phyloP scores from a whole-genome alignment of 2,113 vertebrate genomes.

The Hassar affinis region DNA sequence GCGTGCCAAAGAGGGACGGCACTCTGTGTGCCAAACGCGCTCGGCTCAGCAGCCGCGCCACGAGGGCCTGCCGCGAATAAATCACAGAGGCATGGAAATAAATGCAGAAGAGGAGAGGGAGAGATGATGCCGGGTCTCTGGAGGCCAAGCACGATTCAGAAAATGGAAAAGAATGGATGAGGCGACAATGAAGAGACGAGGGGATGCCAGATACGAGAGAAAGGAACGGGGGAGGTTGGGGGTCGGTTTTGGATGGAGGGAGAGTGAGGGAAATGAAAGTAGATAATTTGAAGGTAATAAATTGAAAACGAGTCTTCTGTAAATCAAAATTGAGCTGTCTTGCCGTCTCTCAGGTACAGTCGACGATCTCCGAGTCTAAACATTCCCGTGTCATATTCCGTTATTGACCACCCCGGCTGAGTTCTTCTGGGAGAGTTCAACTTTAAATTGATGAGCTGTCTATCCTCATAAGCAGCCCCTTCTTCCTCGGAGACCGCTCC shows the following conservation, averaged over 20 bases:
- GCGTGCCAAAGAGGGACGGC: conserved; percentile 59
- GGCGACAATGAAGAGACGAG: conserved; percentile 40
- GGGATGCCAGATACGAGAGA: not conserved
- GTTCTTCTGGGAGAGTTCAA: not conserved
- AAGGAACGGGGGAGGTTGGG: too few species aligned
- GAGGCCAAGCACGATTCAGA: conserved; percentile 1
- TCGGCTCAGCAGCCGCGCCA: conserved; percentile 55
- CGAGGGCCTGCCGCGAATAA: conserved; percentile 63
- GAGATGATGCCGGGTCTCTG: not conserved
- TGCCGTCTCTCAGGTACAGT: conserved; percentile 15
- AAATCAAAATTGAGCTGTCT: not conserved
- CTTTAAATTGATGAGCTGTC: conserved; percentile 33
- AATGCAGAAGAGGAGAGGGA: conserved; percentile 52
- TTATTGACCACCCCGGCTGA: not conserved
- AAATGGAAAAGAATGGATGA: conserved; percentile 43
- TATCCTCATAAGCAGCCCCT: conserved; percentile 29
- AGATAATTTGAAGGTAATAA: conserved; percentile 16
- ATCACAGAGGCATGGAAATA: conserved; percentile 61
- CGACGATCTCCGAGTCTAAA: not conserved
- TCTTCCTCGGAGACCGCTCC: conserved; percentile 1
- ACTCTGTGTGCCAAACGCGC: conserved; percentile 60
- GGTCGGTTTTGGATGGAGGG: too few species aligned
- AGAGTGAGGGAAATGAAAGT: not conserved
- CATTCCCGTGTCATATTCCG: conserved; percentile 11
- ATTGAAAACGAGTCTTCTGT: not conserved